Percentiles rank a stretch among this genome's conserved stretches.
These are phyloP conservation scores for Ascaphus truei DNA, from an alignment of 2,113 vertebrate species.

Conservation along the genomic window DNA sequence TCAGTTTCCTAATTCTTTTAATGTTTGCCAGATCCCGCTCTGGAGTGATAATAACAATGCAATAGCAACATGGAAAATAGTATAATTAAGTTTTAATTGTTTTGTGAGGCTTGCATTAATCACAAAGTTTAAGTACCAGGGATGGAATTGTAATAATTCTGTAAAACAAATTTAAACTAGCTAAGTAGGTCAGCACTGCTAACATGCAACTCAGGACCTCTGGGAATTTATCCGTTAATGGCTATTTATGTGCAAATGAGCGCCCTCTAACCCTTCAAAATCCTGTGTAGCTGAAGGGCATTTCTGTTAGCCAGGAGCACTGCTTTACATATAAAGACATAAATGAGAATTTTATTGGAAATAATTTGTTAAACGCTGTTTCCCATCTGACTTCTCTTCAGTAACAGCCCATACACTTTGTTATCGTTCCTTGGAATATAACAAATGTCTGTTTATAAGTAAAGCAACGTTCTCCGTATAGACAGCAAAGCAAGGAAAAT, in stretches of 20 bases:
- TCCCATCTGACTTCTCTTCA: slow-evolving; percentile 39
- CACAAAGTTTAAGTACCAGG: slow-evolving; percentile 86
- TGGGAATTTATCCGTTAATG: slow-evolving; percentile 83
- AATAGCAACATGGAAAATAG: slow-evolving; percentile 77
- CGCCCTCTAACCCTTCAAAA: slow-evolving; percentile 85
- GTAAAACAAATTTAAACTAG: slow-evolving; percentile 84
- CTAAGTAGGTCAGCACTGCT: slow-evolving; percentile 90
- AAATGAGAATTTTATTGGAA: slow-evolving; percentile 79
- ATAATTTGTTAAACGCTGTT: slow-evolving; percentile 62
- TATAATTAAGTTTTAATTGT: slow-evolving; percentile 96
- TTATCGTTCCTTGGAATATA: no score
- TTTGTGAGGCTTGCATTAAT: slow-evolving; percentile 91
- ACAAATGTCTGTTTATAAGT: no score
- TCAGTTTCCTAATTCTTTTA: slow-evolving; percentile 82
- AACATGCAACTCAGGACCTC: slow-evolving; percentile 79
- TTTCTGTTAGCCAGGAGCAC: slow-evolving; percentile 81
- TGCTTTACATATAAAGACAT: slow-evolving; percentile 72
- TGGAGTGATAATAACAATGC: slow-evolving; percentile 84
- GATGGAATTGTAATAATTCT: slow-evolving; percentile 92
- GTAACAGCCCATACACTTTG: not conserved
- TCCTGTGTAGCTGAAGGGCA: slow-evolving; percentile 84
- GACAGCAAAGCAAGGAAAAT: no score
- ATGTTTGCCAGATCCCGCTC: slow-evolving; percentile 86
- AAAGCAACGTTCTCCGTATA: no score
- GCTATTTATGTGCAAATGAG: slow-evolving; percentile 98